Evolutionary conservation across 2,888 invertebrate species (phyloP), one percentile per base, ranked within the genome.

Genomic region (Cyclophora punctaria): DNA sequence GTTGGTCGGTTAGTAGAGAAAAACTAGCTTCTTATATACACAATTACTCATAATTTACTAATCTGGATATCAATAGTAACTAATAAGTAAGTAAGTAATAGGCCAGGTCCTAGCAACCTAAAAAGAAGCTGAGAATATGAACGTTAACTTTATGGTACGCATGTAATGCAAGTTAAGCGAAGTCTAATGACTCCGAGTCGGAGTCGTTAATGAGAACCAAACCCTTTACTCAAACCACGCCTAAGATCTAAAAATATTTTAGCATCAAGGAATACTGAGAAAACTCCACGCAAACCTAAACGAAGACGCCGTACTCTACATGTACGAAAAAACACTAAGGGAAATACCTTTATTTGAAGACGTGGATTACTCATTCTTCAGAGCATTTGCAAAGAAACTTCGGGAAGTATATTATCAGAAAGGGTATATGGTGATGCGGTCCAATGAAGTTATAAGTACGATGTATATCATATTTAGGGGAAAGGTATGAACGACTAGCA

Each of bases 271-370:
- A 41, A 87, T 86, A 59, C 68, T 88, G 46, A 84, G 85, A 4
- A 89, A 89, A 66, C 64, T 90, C 42, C 89, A 90, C 66, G 83
- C 90, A 41, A 88, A 88, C 61, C 67, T 90, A 51, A 87, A 89
- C 60, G 90, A 90, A 80, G 90, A 90, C 57, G 85, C 87, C 3
- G 86, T 90, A 7, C 68, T 89, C 44, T 85, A 81, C 55, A 82
- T 90, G 80, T 90, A 90, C 58, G 90, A 90, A 62, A 82, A 83
- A 55, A 90, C 90, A 0, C 67, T 90, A 47, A 64, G 82, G 57
- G 87, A 89, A 69, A 90, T 90, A 60, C 89, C 90, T 5, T 61
- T 90, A 46, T 90, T 90, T 55, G 87, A 89, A 65, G 78, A 84
- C 53, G 83, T 90, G 0, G 90, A 90, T 49, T 78, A 79, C 58